Evolutionary conservation across 2,113 vertebrate genomes (phyloP).

Genomic region (Amblyornis subalaris): DNA sequence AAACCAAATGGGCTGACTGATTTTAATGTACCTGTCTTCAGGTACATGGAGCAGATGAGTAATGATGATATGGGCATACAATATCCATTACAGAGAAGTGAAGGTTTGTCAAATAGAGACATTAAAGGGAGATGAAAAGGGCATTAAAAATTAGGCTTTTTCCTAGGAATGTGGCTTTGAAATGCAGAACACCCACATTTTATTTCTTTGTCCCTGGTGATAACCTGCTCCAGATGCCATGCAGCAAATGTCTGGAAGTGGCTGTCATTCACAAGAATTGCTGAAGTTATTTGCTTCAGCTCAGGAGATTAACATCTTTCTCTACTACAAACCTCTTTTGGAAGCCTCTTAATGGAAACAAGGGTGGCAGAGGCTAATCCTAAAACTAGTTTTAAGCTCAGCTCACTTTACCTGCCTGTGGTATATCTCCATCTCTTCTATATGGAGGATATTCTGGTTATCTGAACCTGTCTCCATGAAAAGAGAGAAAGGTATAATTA

Average conservation of each 20-base stretch:
- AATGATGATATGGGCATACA: fast-evolving
- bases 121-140: not conserved
- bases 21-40: not conserved
- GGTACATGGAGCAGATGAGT: not conserved
- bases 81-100: not conserved
- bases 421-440: not conserved
- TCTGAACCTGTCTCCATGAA: not conserved
- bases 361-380: not conserved
- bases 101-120: not conserved
- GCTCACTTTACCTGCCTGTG: not conserved
- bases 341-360: not conserved
- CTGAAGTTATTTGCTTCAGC: not conserved
- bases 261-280: not conserved
- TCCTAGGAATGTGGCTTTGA: not conserved
- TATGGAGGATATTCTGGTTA: not conserved
- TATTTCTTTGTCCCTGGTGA: not conserved
- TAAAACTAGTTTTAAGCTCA: not conserved
- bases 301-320: not conserved
- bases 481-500: not conserved
- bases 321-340: not conserved
- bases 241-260: not conserved
- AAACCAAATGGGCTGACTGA: not conserved
- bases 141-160: not conserved
- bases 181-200: not conserved
- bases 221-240: not conserved